Base-by-base conservation (phyloP, 2,888 invertebrate genomes). In the Teinopalpus imperialis region DNA sequence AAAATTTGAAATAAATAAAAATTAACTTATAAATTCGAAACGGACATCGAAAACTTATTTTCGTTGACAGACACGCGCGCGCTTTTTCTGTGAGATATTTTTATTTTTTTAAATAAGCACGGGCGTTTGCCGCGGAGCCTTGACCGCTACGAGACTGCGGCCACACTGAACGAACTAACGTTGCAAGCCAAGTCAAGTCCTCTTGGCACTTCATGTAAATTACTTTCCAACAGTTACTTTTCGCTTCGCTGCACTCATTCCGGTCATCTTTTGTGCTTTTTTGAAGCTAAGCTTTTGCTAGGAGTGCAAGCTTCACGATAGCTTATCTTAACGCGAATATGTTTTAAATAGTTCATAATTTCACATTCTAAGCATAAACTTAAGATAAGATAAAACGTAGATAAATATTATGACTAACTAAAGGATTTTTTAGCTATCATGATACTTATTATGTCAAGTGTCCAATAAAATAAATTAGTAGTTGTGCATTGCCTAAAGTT, bases 201-300 rank as follows among this genome's bases (percentile, higher is more conserved):
- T 72, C 70, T 69, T 64, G 59, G 58, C 66, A 64, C 63, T 55
- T 65, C 56, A 74, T 74, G 78, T 75, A 79, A 77, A 79, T 78
- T 75, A 81, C 82, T 82, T 85, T 81, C 83, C 81, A 75, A 86
- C 87, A 77, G 85, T 85, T 82, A 85, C 67, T 82, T 82, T 81
- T 83, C 81, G 85, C 85, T 79, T 66, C 77, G 75, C 61, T 83
- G 82, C 83, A 81, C 75, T 72, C 76, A 82, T 82, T 85, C 81
- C 78, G 79, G 77, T 71, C 73, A 69, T 57, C 60, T 72, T 61
- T 60, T 61, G 35, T 45, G 53, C 44, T 54, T 54, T 48, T 52
- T 51, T 43, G 34, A 52, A 46, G 44, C 49, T 14, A 41, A 29
- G 46, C 41, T 41, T 54, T 31, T 18, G 27, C 13, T 39, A 34